Percentiles rank a stretch among this genome's conserved stretches.
phyloP scores from a whole-genome alignment of 2,113 vertebrate genomes.

The Sinocyclocheilus rhinocerous region DNA sequence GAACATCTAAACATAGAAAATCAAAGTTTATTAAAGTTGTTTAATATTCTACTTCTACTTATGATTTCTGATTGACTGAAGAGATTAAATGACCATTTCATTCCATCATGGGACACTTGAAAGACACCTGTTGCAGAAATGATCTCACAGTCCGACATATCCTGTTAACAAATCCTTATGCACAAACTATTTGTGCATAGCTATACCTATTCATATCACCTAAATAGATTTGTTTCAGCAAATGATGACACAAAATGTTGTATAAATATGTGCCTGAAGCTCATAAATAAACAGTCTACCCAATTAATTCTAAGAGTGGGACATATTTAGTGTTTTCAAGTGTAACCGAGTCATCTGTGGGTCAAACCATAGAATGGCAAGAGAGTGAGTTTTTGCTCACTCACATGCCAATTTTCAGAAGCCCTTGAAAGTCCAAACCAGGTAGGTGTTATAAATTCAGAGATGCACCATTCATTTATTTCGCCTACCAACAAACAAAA shows the following conservation, averaged over 20 bases:
- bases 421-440: constrained; percentile 59
- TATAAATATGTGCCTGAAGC: neutral
- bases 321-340: constrained; percentile 47
- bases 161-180: neutral
- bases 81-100: neutral
- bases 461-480: constrained; percentile 36
- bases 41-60: neutral
- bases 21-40: neutral
- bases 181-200: neutral
- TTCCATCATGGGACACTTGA: neutral
- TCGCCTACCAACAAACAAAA: constrained; percentile 36
- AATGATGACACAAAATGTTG: neutral
- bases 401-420: constrained; percentile 61
- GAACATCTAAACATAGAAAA: neutral
- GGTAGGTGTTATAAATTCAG: constrained; percentile 59
- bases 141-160: neutral
- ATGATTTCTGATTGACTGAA: neutral
- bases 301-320: neutral
- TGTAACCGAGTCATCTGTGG: constrained; percentile 42
- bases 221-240: neutral
- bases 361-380: constrained; percentile 55
- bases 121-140: neutral
- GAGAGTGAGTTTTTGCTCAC: constrained; percentile 76
- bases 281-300: neutral
- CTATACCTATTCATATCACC: neutral